Base-by-base conservation (phyloP, 2,797 vertebrate genomes). In the Peromyscus aztecus region DNA sequence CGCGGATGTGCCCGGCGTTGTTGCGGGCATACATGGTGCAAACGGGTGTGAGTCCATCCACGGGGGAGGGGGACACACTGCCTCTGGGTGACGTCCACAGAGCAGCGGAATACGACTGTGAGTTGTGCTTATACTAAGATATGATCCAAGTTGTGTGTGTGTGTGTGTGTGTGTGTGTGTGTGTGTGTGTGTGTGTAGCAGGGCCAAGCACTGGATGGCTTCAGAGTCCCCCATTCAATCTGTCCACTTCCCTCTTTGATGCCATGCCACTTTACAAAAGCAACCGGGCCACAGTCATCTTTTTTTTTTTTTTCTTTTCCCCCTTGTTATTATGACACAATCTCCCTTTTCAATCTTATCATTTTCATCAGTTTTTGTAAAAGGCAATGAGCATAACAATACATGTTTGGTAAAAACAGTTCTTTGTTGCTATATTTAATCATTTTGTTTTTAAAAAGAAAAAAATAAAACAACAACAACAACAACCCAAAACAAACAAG, bases 391-490 rank as follows among this genome's bases (percentile, higher is more conserved):
- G 63, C 97, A 81, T 96, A 96, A 97, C 82, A 98, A 97, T 94
- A 89, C 67, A 69, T 97, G 97, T 98, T 98, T 97, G 97, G 96
- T 98, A 98, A 98, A 98, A 97, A 67, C 57, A 96, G 97, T 98
- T 97, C 97, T 98, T 98, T 98, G 98, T 97, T 98, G 97, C 98
- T 98, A n/a, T 97, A 95, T 97, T 98, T 98, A 98, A 98, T 98
- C 98, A 98, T 98, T 98, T 98, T 96, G 97, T 98, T 98, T 98
- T 97, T 95, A 90, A 93, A 96, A 94, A 97, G 94, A 96, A 94
- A 97, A 97, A 97, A 83, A 97, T 0, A 96, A 92, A 94, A 92
- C 11, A 49, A 76, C 21, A 17, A 34, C 11, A 67, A 43, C 82
- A 34, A 96, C 97, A 97, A 97, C 93, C 83, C 14, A 97, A 97